Evolutionary conservation across 1,140 invertebrate species (phyloP), one percentile per base, ranked within the genome.

Genomic region (Achroia grisella): DNA sequence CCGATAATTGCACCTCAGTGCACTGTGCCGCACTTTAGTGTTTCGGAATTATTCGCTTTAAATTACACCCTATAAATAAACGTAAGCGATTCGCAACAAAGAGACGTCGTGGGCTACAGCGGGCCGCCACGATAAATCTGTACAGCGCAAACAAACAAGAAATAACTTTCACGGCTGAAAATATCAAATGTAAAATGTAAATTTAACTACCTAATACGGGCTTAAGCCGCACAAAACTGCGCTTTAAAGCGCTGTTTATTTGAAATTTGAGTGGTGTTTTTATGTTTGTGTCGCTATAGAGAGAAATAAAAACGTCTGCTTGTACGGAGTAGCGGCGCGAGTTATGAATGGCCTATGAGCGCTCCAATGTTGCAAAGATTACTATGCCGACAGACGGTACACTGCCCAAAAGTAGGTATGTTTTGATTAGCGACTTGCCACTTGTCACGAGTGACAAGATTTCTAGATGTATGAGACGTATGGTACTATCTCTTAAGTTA

Each of bases 131-230:
- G 41, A 77, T 78, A 80, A 77, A 80, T 80, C 66, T 56, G 55
- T 51, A 52, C 52, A 23, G 54, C 52, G 42, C 56, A 62, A 52
- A 63, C 62, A 53, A 58, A 67, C 62, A 62, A 63, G 64, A 56
- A 67, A 78, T 67, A 71, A 74, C 63, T 72, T 66, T 67, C 70
- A 77, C 73, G 71, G 68, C 62, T 71, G 65, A 66, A 74, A 71
- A 67, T 74, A 74, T 76, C 69, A 76, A 76, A 74, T 72, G 71
- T 66, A 71, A 76, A 77, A 79, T 79, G 75, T 77, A 82, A 79
- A 80, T 78, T 78, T 83, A 82, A 83, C 72, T 72, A 78, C 76
- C 76, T 83, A 80, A 77, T 80, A 68, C 74, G 71, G 58, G 49
- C 48, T 64, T 64, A 65, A 73, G 65, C 60, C 49, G 50, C 14